Conservation (phyloP, 2,113 vertebrate genomes). For the Poecilia latipinna region DNA sequence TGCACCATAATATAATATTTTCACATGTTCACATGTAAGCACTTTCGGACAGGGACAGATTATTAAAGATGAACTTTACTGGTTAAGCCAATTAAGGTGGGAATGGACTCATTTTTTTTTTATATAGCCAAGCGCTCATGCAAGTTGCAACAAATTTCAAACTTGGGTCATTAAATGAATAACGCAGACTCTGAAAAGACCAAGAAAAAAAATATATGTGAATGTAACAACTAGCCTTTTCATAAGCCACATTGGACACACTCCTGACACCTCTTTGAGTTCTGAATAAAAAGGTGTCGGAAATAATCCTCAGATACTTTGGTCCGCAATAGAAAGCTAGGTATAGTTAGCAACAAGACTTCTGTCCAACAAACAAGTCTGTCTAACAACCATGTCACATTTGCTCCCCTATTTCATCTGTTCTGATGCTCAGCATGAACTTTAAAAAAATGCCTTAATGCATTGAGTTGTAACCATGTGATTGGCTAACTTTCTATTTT, state of each 20-base stretch:
- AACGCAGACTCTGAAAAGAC: constrained; percentile 43
- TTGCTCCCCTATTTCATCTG: not conserved
- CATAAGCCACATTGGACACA: not conserved
- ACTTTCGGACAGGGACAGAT: constrained; percentile 11
- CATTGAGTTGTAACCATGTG: not conserved
- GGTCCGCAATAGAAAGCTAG: too few species aligned
- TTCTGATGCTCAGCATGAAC: not conserved
- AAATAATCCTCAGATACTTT: not conserved
- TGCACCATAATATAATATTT: not conserved
- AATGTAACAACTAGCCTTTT: constrained; percentile 8
- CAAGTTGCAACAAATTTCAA: constrained; percentile 41
- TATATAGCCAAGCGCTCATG: not conserved
- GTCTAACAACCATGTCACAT: not conserved
- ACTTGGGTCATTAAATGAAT: constrained; percentile 38
- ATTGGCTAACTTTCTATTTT: not conserved
- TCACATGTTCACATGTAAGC: constrained; percentile 16
- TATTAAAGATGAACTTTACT: constrained; percentile 29
- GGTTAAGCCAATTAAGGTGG: constrained; percentile 11
- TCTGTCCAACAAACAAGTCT: not conserved
- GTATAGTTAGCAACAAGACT: too few species aligned
- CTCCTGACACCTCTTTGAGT: not conserved
- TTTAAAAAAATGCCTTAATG: not conserved
- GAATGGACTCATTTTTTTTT: not conserved
- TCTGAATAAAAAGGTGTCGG: not conserved
- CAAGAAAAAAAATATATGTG: constrained; percentile 23